A percentile compares a stretch with the other conserved stretches of the same genome.
Evolutionary conservation across 2,888 invertebrate genomes (phyloP).

Genomic region (Tromatobia lineatoria): DNA sequence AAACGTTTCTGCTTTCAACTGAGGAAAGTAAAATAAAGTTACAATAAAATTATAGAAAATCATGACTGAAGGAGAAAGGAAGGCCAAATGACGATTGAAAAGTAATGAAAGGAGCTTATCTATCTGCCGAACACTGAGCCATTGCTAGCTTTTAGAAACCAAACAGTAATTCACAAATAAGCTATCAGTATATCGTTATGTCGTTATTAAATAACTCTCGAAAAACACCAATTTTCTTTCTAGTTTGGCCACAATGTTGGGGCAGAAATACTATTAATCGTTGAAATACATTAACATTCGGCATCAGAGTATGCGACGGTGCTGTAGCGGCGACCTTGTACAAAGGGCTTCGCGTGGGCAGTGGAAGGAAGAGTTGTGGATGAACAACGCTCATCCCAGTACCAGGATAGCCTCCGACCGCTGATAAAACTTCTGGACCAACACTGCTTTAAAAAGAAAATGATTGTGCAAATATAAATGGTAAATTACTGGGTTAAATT

Average conservation of each 20-base stretch:
- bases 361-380: slow-evolving; percentile 90
- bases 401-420: slow-evolving; percentile 81
- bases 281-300: slow-evolving; percentile 80
- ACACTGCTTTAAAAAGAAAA: slow-evolving; percentile 71
- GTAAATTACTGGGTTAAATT: background rate
- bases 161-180: background rate
- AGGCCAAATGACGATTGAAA: background rate
- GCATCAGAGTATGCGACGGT: slow-evolving; percentile 83
- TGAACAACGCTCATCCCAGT: slow-evolving; percentile 86
- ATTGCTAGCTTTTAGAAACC: background rate
- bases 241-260: background rate
- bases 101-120: background rate
- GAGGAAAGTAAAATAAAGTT: too few species aligned
- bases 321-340: slow-evolving; percentile 85
- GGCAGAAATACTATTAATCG: background rate
- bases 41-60: background rate
- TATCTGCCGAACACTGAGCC: background rate
- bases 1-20: too few species aligned
- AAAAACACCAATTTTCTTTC: background rate
- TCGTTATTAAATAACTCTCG: background rate
- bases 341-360: slow-evolving; percentile 84
- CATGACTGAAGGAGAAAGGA: background rate
- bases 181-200: background rate
- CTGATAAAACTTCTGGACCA: slow-evolving; percentile 81
- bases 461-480: background rate